Conservation (phyloP, 1,140 invertebrate genomes). For the Tetragnatha versicolor region DNA sequence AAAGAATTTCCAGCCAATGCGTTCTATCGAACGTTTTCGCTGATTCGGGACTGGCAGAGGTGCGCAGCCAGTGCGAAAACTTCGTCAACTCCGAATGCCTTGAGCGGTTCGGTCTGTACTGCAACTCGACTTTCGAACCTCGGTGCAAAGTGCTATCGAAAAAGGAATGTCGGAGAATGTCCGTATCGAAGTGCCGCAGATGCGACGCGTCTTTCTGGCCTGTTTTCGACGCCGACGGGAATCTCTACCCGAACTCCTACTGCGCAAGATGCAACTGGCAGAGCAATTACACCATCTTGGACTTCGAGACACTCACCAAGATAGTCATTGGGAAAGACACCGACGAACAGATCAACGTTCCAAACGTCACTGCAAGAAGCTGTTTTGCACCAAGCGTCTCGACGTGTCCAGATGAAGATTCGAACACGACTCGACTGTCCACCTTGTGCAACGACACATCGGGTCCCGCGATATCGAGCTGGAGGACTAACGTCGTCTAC, state of each 20-base stretch:
- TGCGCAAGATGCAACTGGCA: slow-evolving; percentile 46
- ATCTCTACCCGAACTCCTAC: slow-evolving; percentile 34
- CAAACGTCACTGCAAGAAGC: background rate
- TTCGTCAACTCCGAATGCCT: background rate
- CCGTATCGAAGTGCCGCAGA: background rate
- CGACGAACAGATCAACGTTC: background rate
- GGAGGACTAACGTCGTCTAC: background rate
- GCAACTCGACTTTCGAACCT: slow-evolving; percentile 11
- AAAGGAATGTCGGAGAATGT: background rate
- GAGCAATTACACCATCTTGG: background rate
- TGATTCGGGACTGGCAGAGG: background rate
- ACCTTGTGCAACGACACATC: background rate
- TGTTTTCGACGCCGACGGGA: background rate
- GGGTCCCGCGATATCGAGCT: background rate
- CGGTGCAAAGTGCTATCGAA: background rate
- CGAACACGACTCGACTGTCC: background rate
- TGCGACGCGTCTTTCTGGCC: slow-evolving; percentile 21
- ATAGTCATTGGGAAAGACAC: background rate
- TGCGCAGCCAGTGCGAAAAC: background rate
- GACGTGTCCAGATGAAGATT: background rate
- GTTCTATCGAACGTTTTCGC: background rate
- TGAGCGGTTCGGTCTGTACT: background rate
- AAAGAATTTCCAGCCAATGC: background rate
- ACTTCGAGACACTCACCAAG: background rate
- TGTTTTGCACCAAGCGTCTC: background rate